Percentiles rank a stretch among this genome's conserved stretches.
Evolutionary conservation across 2,797 vertebrate species (phyloP).

Genomic region (Momotus momota): DNA sequence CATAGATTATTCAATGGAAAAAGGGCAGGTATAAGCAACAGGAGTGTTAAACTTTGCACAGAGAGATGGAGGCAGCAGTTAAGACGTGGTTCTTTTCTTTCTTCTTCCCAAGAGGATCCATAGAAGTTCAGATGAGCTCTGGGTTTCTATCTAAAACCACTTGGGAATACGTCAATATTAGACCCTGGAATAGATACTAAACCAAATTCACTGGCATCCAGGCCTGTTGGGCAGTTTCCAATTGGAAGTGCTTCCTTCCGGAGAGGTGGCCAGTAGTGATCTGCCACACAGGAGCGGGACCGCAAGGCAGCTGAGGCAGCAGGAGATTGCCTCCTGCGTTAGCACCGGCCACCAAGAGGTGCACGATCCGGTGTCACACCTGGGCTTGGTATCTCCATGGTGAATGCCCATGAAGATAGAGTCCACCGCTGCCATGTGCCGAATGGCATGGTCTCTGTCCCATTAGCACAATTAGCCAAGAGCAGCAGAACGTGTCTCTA

Average conservation of each 20-base stretch:
- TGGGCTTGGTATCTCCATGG: neutral
- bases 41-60: neutral
- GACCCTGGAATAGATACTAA: neutral
- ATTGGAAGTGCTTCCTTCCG: neutral
- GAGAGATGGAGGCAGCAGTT: neutral
- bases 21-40: neutral
- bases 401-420: neutral
- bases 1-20: neutral
- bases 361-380: neutral
- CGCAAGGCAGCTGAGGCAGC: neutral
- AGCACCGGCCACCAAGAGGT: neutral
- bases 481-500: neutral
- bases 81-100: neutral
- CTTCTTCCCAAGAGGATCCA: neutral
- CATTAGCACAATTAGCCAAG: neutral
- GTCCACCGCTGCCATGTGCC: neutral
- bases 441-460: accelerated
- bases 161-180: neutral
- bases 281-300: neutral
- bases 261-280: neutral
- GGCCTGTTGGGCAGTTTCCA: neutral
- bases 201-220: neutral
- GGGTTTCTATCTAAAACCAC: neutral
- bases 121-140: neutral
- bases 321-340: neutral